Percentiles rank a stretch among this genome's conserved stretches.
These are phyloP conservation scores for Spinus olivaceus DNA, from an alignment of 2,797 vertebrate genomes.

Conservation along the genomic window DNA sequence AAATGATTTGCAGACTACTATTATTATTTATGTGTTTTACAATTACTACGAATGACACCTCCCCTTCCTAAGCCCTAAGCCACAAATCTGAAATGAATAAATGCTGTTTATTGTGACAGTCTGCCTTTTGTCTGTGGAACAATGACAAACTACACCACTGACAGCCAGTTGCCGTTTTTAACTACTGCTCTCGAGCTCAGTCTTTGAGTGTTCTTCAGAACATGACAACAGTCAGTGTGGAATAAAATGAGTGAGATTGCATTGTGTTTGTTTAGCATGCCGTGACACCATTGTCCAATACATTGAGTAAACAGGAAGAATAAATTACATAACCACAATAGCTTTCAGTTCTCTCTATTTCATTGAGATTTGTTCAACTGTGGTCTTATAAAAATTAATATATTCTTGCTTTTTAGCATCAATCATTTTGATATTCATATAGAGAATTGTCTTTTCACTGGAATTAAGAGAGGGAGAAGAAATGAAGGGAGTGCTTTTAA, in stretches of 20 bases:
- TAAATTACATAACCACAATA: not conserved
- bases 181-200: conserved; percentile 35
- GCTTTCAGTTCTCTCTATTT: not conserved
- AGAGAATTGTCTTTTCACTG: not conserved
- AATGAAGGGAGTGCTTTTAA: not conserved
- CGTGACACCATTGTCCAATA: not conserved
- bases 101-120: conserved; percentile 78
- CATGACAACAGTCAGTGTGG: conserved; percentile 45
- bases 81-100: conserved; percentile 76
- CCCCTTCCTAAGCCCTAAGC: conserved; percentile 72
- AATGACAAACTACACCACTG: conserved; percentile 72
- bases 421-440: not conserved
- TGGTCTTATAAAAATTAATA: not conserved
- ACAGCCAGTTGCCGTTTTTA: conserved; percentile 65
- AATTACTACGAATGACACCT: conserved; percentile 73
- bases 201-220: conserved; percentile 64
- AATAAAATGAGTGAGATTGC: conserved; percentile 51
- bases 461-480: not conserved
- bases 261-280: conserved; percentile 50
- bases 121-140: conserved; percentile 76
- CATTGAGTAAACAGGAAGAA: conserved; percentile 21
- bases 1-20: conserved; percentile 73
- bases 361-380: not conserved
- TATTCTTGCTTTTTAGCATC: not conserved
- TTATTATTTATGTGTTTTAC: conserved; percentile 81